phyloP scores from a whole-genome alignment of 2,888 invertebrate genomes.

The Parelbella ahira region DNA sequence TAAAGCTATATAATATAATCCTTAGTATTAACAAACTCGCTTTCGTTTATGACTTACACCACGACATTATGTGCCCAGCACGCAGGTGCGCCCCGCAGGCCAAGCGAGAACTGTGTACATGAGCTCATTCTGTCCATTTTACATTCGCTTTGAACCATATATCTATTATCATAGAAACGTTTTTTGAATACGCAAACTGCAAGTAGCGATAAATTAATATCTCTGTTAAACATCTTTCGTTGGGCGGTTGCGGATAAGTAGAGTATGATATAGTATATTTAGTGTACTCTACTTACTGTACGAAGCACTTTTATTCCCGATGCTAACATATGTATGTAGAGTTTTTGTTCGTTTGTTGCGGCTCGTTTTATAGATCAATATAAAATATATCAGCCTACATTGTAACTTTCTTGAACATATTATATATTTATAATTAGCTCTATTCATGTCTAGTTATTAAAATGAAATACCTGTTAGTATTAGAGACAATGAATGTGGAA shows the following conservation, averaged over 20 bases:
- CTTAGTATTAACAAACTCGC: too few relatives aligned
- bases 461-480: too few relatives aligned
- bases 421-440: too few relatives aligned
- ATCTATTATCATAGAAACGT: neutral
- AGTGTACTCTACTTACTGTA: neutral
- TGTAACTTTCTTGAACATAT: too few relatives aligned
- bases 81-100: constrained; percentile 54
- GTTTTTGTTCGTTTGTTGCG: too few relatives aligned
- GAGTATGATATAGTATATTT: constrained; percentile 1
- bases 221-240: constrained; percentile 12
- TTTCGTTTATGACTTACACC: constrained; percentile 30
- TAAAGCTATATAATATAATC: too few relatives aligned
- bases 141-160: constrained; percentile 6
- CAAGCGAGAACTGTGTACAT: constrained; percentile 44
- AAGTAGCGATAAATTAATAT: constrained; percentile 5
- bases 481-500: too few relatives aligned
- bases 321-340: too few relatives aligned
- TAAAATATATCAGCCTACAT: too few relatives aligned
- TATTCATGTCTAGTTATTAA: too few relatives aligned
- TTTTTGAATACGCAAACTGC: neutral
- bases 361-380: too few relatives aligned
- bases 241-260: neutral
- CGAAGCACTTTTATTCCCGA: too few relatives aligned
- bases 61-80: constrained; percentile 41
- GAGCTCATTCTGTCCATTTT: constrained; percentile 22